Percentiles rank a stretch among this genome's conserved stretches.
phyloP scores from a whole-genome alignment of 2,113 vertebrate species.

The Peromyscus californicus region DNA sequence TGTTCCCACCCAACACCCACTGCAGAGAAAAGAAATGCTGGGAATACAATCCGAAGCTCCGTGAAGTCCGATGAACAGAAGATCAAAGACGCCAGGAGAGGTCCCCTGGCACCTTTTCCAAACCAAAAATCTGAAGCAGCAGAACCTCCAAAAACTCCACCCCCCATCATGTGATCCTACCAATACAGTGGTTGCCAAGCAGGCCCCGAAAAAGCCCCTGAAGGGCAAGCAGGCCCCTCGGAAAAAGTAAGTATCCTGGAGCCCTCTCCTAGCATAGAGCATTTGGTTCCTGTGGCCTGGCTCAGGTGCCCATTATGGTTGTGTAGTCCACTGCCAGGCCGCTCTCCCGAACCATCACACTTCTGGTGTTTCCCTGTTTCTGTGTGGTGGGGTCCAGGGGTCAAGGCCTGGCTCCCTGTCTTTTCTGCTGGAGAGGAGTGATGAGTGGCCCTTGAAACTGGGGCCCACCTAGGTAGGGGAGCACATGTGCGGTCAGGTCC shows the following conservation, averaged over 20 bases:
- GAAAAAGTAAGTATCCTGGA: conserved; percentile 89
- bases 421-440: background rate
- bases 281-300: background rate
- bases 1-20: background rate
- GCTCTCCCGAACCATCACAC: background rate
- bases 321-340: background rate
- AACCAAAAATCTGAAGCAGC: conserved; percentile 86
- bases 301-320: fast-evolving
- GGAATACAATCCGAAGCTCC: conserved; percentile 79
- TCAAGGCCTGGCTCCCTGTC: background rate
- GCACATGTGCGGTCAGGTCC: background rate
- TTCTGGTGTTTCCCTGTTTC: background rate
- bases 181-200: conserved; percentile 82
- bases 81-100: conserved; percentile 83
- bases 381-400: background rate
- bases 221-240: conserved; percentile 88
- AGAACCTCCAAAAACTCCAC: conserved; percentile 80
- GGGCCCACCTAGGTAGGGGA: background rate
- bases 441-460: background rate
- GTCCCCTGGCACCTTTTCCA: conserved; percentile 81
- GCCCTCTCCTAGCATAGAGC: fast-evolving
- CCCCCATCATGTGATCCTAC: conserved; percentile 78
- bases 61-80: conserved; percentile 88
- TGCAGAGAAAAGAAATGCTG: conserved; percentile 86
- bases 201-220: conserved; percentile 83